Evolutionary conservation across 2,888 invertebrate species (phyloP).

Genomic region (Drosophila prostipennis): DNA sequence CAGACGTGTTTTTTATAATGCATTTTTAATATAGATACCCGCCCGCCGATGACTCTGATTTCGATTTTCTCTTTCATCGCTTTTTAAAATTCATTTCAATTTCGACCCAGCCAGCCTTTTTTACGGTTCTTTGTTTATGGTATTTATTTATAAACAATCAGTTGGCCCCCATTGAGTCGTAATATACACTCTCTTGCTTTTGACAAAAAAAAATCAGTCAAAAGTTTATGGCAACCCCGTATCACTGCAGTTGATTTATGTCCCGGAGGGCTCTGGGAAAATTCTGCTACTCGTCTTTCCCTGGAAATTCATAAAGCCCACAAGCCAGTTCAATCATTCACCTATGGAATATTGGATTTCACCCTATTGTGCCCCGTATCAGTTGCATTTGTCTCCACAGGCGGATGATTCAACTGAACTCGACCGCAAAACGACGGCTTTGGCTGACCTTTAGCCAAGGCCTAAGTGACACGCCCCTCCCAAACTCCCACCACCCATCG

Average conservation of each 20-base stretch:
- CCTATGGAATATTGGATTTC: neutral
- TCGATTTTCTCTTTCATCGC: constrained; percentile 29
- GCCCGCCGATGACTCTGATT: constrained; percentile 20
- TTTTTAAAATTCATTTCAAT: constrained; percentile 54
- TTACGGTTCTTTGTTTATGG: constrained; percentile 27
- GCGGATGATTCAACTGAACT: neutral
- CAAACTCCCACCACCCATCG: constrained; percentile 5
- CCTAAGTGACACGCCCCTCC: constrained; percentile 14
- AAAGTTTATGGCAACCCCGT: constrained; percentile 17
- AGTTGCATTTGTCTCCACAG: neutral
- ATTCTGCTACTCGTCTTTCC: neutral
- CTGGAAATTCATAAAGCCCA: neutral
- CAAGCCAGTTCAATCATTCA: neutral
- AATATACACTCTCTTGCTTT: constrained; percentile 23
- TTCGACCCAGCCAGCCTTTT: constrained; percentile 15
- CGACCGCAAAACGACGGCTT: constrained; percentile 1
- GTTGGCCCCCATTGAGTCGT: constrained; percentile 54
- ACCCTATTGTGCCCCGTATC: neutral
- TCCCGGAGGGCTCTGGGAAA: neutral
- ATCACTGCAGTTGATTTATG: constrained; percentile 37
- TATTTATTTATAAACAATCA: constrained; percentile 72
- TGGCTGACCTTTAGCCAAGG: constrained; percentile 29
- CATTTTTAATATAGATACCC: constrained; percentile 67
- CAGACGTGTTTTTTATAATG: constrained; percentile 72
- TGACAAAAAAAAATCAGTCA: constrained; percentile 17